Base-by-base conservation (phyloP, 2,113 vertebrate genomes). In the Pseudolaguvia tuberculata region DNA sequence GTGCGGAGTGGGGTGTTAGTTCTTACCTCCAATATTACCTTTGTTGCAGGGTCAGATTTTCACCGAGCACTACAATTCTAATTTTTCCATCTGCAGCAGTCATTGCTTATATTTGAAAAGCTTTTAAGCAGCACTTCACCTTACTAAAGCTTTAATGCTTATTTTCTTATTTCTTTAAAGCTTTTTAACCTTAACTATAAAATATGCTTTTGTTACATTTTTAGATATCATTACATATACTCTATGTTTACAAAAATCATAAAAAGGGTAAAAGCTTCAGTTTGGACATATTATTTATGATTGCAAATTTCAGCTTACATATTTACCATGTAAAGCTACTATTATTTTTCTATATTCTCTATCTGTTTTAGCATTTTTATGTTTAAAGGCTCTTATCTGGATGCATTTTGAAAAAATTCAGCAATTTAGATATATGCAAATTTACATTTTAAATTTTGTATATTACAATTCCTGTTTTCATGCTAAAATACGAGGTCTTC, bases 91-190 rank as follows among this genome's bases (percentile, higher is more conserved):
- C 47, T 51, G 66, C 18, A n/a, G 9, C 13, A 52, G 66, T 77
- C 47, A 61, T 58, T 2, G 9, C 42, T 63, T 56, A 77, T 62
- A 75, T 70, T 23, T 52, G 51, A 62, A 35, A 81, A 65, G 48
- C 70, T 82, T 58, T 77, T 70, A 75, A 73, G 70, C 39, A 50
- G 62, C 56, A 76, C 47, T 77, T 78, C 75, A 29, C 80, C 91
- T 88, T 92, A 78, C 83, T 87, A 80, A 92, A 90, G 87, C 83
- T 91, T 85, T 88, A 91, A 81, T 82, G 85, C 88, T 84, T 81
- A 56, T 79, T 90, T 72, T 87, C 84, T 78, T 89, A 75, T 79
- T 88, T 91, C 1, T 9, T 42, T 87, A 83, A 79, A 81, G 77
- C 84, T 85, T 81, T 91, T 90, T 91, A 90, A 86, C 52, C 35